Percentiles rank a stretch among this genome's conserved stretches.
Evolutionary conservation across 2,113 vertebrate species (phyloP).

Genomic region (Tetrax tetrax): DNA sequence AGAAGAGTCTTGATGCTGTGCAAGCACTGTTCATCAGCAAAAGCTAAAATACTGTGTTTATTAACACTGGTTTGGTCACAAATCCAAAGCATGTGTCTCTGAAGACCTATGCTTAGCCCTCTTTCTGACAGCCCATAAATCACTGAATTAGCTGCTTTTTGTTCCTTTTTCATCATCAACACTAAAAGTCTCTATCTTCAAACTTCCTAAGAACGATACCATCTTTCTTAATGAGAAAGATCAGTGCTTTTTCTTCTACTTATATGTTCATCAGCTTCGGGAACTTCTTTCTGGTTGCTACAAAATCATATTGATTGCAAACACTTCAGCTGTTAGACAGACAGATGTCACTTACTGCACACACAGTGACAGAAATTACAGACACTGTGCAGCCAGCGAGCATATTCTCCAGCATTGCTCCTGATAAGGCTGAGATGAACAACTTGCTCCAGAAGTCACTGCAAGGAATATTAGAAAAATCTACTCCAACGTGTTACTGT

Average conservation of each 20-base stretch:
- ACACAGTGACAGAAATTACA: not conserved
- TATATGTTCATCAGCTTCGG: not conserved
- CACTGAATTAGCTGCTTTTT: not conserved
- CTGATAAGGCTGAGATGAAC: not conserved
- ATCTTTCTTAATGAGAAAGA: not conserved
- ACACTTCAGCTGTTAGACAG: not conserved
- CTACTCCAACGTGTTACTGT: not conserved
- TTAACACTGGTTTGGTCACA: not conserved
- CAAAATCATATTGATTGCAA: not conserved
- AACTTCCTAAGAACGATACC: not conserved
- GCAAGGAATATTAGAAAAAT: not conserved
- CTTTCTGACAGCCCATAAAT: not conserved
- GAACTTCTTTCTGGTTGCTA: not conserved
- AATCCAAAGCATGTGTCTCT: not conserved
- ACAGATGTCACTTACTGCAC: not conserved
- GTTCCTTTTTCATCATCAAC: not conserved
- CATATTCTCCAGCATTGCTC: not conserved
- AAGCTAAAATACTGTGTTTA: not conserved
- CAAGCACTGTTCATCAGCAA: not conserved
- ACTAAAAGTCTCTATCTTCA: not conserved
- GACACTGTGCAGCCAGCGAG: not conserved
- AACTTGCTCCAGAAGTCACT: not conserved
- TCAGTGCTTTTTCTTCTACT: not conserved
- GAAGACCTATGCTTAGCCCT: not conserved
- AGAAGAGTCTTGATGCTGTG: not conserved